Evolutionary conservation across 1,140 invertebrate genomes (phyloP).

Genomic region (Heliconius nattereri): DNA sequence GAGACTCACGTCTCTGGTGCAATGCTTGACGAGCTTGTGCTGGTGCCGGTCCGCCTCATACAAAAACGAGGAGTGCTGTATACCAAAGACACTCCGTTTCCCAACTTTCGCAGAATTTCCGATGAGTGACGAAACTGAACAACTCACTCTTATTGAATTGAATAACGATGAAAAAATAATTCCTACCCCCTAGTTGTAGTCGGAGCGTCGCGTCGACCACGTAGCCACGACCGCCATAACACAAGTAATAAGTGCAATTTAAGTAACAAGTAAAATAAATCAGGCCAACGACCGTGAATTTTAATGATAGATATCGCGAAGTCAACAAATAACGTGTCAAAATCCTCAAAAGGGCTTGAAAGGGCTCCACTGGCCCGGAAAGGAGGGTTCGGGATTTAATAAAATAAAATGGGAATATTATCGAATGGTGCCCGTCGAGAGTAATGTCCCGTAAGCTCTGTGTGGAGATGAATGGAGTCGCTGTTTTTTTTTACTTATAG

Average conservation of each 20-base stretch:
- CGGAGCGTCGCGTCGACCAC: background rate
- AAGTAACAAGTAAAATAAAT: background rate
- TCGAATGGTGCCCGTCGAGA: constrained; percentile 57
- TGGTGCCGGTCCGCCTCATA: background rate
- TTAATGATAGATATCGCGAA: constrained; percentile 46
- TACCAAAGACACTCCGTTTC: too few species aligned
- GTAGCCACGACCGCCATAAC: background rate
- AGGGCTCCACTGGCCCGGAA: constrained; percentile 49
- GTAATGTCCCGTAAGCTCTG: constrained; percentile 56
- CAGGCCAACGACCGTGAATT: constrained; percentile 22
- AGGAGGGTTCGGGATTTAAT: constrained; percentile 56
- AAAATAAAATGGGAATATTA: constrained; percentile 70
- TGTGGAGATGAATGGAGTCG: constrained; percentile 26
- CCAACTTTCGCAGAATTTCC: too few species aligned
- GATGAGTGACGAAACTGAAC: too few species aligned
- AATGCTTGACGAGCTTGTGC: constrained; percentile 59
- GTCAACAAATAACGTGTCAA: constrained; percentile 68
- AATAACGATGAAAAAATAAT: background rate
- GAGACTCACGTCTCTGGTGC: constrained; percentile 32
- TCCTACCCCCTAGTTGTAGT: background rate
- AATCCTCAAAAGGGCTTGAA: constrained; percentile 53
- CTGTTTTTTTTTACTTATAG: too few species aligned
- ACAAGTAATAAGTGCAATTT: background rate
- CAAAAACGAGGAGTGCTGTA: too few species aligned
- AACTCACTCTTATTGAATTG: too few species aligned